Evolutionary conservation across 2,888 invertebrate genomes (phyloP).

Genomic region (Ornithoptera alexandrae): DNA sequence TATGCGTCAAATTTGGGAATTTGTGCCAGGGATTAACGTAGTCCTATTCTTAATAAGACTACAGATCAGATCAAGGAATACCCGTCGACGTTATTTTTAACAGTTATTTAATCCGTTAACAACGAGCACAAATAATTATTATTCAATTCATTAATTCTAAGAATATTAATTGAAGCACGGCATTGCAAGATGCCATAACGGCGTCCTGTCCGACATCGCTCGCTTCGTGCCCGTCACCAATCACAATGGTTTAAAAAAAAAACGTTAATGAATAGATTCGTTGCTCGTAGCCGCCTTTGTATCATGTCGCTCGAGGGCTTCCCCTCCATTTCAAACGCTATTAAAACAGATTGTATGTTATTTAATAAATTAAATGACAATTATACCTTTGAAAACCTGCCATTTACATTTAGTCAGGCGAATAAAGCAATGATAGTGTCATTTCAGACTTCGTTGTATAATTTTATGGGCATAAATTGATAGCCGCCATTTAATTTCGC

Average conservation of each 20-base stretch:
- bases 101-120: constrained; percentile 9
- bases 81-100: background rate
- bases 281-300: constrained; percentile 40
- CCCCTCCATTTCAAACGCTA: constrained; percentile 34
- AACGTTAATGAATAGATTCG: constrained; percentile 56
- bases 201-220: constrained; percentile 24
- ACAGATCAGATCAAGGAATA: too few relatives aligned
- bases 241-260: constrained; percentile 42
- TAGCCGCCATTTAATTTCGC: background rate
- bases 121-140: constrained; percentile 13
- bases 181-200: constrained; percentile 28
- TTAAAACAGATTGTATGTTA: constrained; percentile 40
- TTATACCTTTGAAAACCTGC: constrained; percentile 28
- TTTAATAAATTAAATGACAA: constrained; percentile 35
- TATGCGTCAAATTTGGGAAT: too few relatives aligned
- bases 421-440: constrained; percentile 22
- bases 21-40: too few relatives aligned
- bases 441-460: constrained; percentile 6
- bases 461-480: constrained; percentile 1
- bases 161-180: constrained; percentile 20
- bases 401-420: constrained; percentile 22
- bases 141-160: constrained; percentile 21
- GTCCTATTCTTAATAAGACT: too few relatives aligned
- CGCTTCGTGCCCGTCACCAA: constrained; percentile 35
- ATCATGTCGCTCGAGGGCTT: constrained; percentile 46